A percentile compares a stretch with the other conserved stretches of the same genome.
Conservation (phyloP, 1,140 invertebrate genomes). For the Saxidomus purpurata region DNA sequence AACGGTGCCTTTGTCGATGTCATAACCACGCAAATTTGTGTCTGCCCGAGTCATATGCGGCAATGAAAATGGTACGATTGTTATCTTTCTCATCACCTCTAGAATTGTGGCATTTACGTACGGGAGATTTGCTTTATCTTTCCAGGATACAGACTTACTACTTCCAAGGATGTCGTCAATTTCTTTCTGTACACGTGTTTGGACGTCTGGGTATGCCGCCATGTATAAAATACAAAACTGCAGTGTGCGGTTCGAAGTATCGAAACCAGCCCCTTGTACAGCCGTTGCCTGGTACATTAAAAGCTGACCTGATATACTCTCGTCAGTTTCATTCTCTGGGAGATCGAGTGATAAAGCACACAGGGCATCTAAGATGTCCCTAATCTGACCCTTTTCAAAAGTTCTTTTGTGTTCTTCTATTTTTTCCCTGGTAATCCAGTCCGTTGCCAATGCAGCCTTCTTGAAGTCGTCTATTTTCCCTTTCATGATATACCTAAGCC, state of each 20-base stretch:
- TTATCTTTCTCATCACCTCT: slow-evolving; percentile 73
- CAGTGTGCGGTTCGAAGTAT: slow-evolving; percentile 91
- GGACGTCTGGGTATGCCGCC: slow-evolving; percentile 90
- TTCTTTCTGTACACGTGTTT: slow-evolving; percentile 94
- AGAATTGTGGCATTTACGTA: slow-evolving; percentile 77
- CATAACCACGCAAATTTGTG: slow-evolving; percentile 77
- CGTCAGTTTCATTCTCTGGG: neutral
- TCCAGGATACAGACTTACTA: slow-evolving; percentile 91
- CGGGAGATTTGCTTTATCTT: slow-evolving; percentile 88
- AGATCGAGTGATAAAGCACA: neutral
- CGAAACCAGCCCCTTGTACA: slow-evolving; percentile 47
- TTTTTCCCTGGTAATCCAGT: slow-evolving; percentile 2
- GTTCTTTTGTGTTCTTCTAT: neutral
- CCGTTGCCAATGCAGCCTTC: neutral
- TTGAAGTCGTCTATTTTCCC: too few relatives aligned
- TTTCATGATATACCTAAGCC: neutral
- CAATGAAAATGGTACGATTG: slow-evolving; percentile 82
- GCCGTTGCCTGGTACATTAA: neutral
- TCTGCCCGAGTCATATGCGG: slow-evolving; percentile 72
- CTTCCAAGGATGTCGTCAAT: slow-evolving; percentile 92
- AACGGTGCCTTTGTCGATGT: slow-evolving; percentile 33
- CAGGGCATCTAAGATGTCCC: neutral
- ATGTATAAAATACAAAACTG: slow-evolving; percentile 94
- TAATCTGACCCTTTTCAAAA: neutral
- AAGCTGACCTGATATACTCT: neutral